Percentiles rank a stretch among this genome's conserved stretches.
phyloP scores from a whole-genome alignment of 2,888 invertebrate genomes.

The Fragum sueziense region DNA sequence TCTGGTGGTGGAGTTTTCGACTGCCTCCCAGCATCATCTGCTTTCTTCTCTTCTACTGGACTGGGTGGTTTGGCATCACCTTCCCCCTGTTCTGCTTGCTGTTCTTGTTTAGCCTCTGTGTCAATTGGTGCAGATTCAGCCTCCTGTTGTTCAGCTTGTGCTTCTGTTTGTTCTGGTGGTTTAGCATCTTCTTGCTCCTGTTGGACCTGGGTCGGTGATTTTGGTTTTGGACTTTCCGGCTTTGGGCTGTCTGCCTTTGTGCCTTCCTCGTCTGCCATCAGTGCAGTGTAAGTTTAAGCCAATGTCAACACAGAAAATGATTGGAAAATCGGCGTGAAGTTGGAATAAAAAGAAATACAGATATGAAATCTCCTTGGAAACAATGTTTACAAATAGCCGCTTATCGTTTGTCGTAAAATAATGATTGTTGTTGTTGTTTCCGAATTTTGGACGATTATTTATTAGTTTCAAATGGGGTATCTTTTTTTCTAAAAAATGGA shows the following conservation, averaged over 20 bases:
- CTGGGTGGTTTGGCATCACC: slow-evolving; percentile 18
- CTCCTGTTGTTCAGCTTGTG: slow-evolving; percentile 13
- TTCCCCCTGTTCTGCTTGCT: slow-evolving; percentile 20
- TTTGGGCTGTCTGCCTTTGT: slow-evolving; percentile 36
- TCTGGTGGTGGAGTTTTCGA: slow-evolving; percentile 44
- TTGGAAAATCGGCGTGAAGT: too few relatives aligned
- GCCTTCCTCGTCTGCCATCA: slow-evolving; percentile 65
- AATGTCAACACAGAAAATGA: too few relatives aligned
- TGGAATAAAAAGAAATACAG: too few relatives aligned
- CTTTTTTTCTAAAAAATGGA: too few relatives aligned
- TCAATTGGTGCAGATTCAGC: neutral
- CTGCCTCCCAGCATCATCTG: slow-evolving; percentile 54
- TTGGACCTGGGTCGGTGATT: slow-evolving; percentile 24
- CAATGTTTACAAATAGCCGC: neutral
- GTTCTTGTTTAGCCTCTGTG: neutral
- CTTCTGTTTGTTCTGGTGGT: slow-evolving; percentile 13
- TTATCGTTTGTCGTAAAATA: neutral
- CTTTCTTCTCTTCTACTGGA: slow-evolving; percentile 20
- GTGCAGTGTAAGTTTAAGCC: neutral
- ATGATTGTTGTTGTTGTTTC: neutral
- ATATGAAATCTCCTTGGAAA: slow-evolving; percentile 5
- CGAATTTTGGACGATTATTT: neutral
- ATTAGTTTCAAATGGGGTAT: too few relatives aligned
- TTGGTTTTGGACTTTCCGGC: slow-evolving; percentile 32
- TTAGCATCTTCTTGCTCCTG: slow-evolving; percentile 13